Percentiles rank a stretch among this genome's conserved stretches.
phyloP scores from a whole-genome alignment of 2,888 invertebrate species.

The Leucania comma region DNA sequence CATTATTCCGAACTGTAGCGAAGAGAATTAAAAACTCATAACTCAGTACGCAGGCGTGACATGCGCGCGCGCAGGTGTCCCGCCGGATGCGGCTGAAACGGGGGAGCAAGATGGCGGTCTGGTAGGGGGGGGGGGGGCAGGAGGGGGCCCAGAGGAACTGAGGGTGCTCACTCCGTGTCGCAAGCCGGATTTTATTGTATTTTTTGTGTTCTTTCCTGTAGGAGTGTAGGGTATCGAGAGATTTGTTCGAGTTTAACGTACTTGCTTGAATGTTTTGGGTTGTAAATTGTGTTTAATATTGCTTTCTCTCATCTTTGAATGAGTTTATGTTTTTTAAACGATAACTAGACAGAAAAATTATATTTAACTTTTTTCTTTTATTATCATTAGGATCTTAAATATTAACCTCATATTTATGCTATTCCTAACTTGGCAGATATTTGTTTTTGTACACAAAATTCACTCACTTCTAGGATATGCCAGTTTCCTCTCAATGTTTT shows the following conservation, averaged over 20 bases:
- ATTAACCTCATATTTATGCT: no score
- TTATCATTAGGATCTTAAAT: no score
- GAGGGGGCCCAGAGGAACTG: constrained; percentile 64
- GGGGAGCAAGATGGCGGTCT: constrained; percentile 42
- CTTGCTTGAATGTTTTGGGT: constrained; percentile 45
- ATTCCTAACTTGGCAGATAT: no score
- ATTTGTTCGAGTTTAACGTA: constrained; percentile 65
- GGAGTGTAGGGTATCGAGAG: constrained; percentile 57
- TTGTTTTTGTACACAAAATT: no score
- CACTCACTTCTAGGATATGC: no score
- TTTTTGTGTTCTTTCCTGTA: constrained; percentile 62
- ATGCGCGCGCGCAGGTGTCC: constrained; percentile 87
- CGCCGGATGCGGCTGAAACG: constrained; percentile 87
- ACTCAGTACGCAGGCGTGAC: constrained; percentile 74
- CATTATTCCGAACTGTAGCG: constrained; percentile 80
- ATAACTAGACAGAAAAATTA: not conserved
- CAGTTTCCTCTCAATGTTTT: no score
- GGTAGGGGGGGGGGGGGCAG: constrained; percentile 36
- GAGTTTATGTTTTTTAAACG: constrained; percentile 5
- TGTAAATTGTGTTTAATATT: constrained; percentile 48
- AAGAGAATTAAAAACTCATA: constrained; percentile 87
- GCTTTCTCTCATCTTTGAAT: not conserved
- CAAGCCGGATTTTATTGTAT: constrained; percentile 65
- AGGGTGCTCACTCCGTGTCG: constrained; percentile 73
- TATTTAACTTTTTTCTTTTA: no score